A percentile compares a stretch with the other conserved stretches of the same genome.
phyloP scores from a whole-genome alignment of 2,888 invertebrate genomes.

The Drosophila sordidapex region DNA sequence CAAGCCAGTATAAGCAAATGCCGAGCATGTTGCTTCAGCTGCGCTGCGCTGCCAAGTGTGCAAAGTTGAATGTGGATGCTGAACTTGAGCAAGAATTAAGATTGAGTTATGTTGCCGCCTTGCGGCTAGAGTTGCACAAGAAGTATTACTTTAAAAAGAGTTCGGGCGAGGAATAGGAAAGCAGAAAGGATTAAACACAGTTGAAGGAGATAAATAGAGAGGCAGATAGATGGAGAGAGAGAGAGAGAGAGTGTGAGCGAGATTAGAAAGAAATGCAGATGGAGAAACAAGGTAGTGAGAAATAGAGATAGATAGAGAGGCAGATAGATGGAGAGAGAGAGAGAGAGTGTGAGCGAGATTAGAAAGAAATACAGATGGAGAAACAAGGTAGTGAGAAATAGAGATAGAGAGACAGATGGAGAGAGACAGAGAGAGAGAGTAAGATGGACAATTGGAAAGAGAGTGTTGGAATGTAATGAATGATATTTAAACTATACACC shows the following conservation, averaged over 20 bases:
- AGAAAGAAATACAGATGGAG: not conserved
- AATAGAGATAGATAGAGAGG: not conserved
- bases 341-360: not conserved
- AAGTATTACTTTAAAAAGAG: not conserved
- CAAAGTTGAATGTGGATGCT: not conserved
- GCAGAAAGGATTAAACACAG: not conserved
- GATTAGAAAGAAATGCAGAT: not conserved
- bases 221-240: not conserved
- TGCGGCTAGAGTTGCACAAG: not conserved
- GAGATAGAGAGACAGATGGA: not conserved
- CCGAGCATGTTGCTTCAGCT: not conserved
- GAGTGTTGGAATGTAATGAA: not conserved
- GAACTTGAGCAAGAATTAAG: slow-evolving; percentile 1
- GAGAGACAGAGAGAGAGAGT: not conserved
- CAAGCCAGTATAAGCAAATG: slow-evolving; percentile 19
- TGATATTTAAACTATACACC: not conserved
- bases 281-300: not conserved
- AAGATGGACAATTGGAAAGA: not conserved
- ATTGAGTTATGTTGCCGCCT: not conserved
- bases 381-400: not conserved
- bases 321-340: not conserved
- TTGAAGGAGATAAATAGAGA: no score
- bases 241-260: not conserved
- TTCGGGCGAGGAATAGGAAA: no score
- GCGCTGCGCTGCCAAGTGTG: slow-evolving; percentile 25